A percentile compares a stretch with the other conserved stretches of the same genome.
Conservation (phyloP, 2,113 vertebrate genomes). For the Psilopsiagon aymara region DNA sequence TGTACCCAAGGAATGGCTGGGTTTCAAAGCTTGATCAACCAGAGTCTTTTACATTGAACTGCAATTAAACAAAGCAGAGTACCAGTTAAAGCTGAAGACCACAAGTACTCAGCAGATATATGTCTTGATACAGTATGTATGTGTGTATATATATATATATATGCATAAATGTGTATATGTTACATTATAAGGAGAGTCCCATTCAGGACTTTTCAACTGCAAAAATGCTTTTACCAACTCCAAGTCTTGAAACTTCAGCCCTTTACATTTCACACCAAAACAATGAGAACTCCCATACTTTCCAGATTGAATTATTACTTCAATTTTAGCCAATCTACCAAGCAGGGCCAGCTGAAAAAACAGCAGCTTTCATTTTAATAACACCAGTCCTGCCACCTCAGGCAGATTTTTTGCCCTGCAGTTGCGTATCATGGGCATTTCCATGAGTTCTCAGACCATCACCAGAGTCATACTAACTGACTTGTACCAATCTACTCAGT, state of each 20-base stretch:
- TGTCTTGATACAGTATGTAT: constrained; percentile 47
- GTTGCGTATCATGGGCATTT: not conserved
- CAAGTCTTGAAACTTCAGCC: not conserved
- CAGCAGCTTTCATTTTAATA: not conserved
- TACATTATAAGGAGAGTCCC: constrained; percentile 25
- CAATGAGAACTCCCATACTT: not conserved
- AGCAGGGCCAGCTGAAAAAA: not conserved
- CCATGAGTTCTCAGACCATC: not conserved
- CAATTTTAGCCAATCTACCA: not conserved
- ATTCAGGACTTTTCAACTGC: constrained; percentile 10
- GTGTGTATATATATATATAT: not conserved
- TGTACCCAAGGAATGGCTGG: constrained; percentile 17
- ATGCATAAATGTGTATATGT: constrained; percentile 35
- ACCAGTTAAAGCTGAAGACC: constrained; percentile 56
- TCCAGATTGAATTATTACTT: not conserved
- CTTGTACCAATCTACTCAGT: not conserved
- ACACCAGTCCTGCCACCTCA: not conserved
- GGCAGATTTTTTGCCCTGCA: not conserved
- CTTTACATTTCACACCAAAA: not conserved
- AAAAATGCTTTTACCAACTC: not conserved
- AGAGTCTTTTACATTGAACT: constrained; percentile 26
- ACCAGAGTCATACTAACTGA: not conserved
- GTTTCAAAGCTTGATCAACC: constrained; percentile 45
- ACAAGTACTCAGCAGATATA: constrained; percentile 51
- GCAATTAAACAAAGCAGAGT: constrained; percentile 62